phyloP scores from a whole-genome alignment of 2,113 vertebrate species.

The Empidonax alnorum region DNA sequence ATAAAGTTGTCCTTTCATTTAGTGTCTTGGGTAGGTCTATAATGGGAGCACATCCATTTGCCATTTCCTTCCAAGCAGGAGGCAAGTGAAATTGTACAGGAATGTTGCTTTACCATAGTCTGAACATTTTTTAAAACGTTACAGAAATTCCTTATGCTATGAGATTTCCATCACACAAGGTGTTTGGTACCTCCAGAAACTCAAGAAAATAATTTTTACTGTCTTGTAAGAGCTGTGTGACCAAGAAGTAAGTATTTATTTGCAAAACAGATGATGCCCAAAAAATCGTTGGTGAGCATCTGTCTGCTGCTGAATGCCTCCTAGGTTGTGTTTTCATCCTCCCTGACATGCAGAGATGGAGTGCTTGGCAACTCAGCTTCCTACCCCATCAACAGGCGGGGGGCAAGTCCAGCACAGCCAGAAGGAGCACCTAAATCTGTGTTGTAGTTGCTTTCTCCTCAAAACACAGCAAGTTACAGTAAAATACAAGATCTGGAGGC shows the following conservation, averaged over 20 bases:
- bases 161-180: background rate
- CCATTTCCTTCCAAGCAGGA: background rate
- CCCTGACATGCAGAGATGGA: accelerated
- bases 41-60: background rate
- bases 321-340: background rate
- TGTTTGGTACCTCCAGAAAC: background rate
- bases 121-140: background rate
- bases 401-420: background rate
- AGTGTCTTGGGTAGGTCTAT: background rate
- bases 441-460: background rate
- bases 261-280: background rate
- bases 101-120: background rate
- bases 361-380: background rate
- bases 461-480: background rate
- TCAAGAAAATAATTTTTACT: background rate
- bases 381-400: accelerated
- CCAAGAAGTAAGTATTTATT: background rate
- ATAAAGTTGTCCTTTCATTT: background rate
- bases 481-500: background rate
- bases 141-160: background rate
- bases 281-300: background rate
- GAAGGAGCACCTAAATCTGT: background rate
- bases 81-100: background rate
- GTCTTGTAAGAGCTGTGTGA: background rate
- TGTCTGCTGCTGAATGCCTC: background rate